These are phyloP conservation scores for Drosophila burlai DNA, from an alignment of 1,140 invertebrate genomes.

Conservation along the genomic window DNA sequence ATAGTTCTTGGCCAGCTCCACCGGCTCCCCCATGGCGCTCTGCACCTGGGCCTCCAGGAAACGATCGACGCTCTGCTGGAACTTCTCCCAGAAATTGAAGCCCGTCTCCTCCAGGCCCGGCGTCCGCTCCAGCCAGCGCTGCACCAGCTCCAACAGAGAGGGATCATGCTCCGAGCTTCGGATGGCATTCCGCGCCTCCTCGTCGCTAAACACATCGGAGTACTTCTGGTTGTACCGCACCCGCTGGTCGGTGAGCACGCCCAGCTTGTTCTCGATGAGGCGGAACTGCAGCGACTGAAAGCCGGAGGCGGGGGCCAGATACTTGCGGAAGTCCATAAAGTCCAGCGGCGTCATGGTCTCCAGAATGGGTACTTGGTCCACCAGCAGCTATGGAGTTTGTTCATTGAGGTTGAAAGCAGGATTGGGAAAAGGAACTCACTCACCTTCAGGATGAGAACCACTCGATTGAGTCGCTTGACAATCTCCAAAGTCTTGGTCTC, in stretches of 20 bases:
- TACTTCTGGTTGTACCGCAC: slow-evolving; percentile 98
- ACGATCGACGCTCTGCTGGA: slow-evolving; percentile 90
- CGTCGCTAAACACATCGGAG: slow-evolving; percentile 93
- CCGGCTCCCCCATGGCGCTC: slow-evolving; percentile 85
- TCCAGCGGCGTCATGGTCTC: slow-evolving; percentile 99
- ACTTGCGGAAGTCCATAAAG: slow-evolving; percentile 98
- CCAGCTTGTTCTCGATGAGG: slow-evolving; percentile 98
- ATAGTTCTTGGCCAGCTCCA: slow-evolving; percentile 87
- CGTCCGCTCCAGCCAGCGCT: slow-evolving; percentile 97
- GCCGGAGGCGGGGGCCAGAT: slow-evolving; percentile 97
- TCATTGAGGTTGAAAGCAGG: slow-evolving; percentile 9
- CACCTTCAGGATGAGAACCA: slow-evolving; percentile 98
- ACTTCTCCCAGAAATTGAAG: slow-evolving; percentile 98
- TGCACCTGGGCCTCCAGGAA: slow-evolving; percentile 90
- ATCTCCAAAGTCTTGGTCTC: slow-evolving; percentile 97
- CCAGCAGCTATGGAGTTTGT: too few species aligned
- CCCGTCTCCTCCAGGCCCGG: slow-evolving; percentile 94
- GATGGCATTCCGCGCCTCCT: slow-evolving; percentile 90
- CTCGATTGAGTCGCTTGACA: slow-evolving; percentile 95
- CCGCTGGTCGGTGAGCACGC: slow-evolving; percentile 94
- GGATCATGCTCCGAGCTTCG: slow-evolving; percentile 93
- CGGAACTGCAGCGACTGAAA: slow-evolving; percentile 99
- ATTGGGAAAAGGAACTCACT: slow-evolving; percentile 9
- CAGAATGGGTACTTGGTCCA: slow-evolving; percentile 98
- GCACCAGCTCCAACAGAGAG: slow-evolving; percentile 93